Percentiles rank a stretch among this genome's conserved stretches.
phyloP scores from a whole-genome alignment of 2,797 vertebrate genomes.

The Trichosurus vulpecula region DNA sequence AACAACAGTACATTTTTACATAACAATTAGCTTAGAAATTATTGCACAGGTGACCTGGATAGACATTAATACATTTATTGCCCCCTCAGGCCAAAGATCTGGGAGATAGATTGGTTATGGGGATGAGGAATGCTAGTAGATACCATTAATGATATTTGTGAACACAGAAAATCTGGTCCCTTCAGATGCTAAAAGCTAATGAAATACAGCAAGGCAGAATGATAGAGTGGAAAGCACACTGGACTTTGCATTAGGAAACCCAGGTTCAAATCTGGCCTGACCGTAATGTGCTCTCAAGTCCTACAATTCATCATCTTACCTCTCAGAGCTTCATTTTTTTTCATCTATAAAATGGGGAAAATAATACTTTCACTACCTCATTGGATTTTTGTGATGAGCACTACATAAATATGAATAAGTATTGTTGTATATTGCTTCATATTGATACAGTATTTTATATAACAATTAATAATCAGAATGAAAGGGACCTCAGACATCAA shows the following conservation, averaged over 20 bases:
- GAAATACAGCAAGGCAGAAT: constrained; percentile 1
- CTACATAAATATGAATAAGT: background rate
- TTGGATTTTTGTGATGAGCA: background rate
- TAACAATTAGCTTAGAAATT: constrained; percentile 55
- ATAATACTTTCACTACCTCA: background rate
- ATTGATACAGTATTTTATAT: background rate
- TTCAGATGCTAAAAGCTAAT: constrained; percentile 41
- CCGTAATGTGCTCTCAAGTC: background rate
- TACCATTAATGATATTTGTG: constrained; percentile 11
- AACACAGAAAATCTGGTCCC: constrained; percentile 29
- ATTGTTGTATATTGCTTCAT: background rate
- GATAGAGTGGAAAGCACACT: background rate
- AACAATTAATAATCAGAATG: background rate
- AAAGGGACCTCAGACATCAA: background rate
- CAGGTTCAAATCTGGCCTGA: background rate
- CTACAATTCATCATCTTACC: background rate
- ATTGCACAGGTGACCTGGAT: background rate
- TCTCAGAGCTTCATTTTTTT: background rate
- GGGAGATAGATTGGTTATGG: background rate
- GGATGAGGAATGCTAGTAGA: constrained; percentile 22
- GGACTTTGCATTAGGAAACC: background rate
- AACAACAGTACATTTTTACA: constrained; percentile 35
- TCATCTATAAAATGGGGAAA: background rate
- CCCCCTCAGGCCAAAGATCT: constrained; percentile 23
- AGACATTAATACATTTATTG: constrained; percentile 32